Base-by-base conservation (phyloP, 2,888 invertebrate genomes). In the Osmoderma eremita region DNA sequence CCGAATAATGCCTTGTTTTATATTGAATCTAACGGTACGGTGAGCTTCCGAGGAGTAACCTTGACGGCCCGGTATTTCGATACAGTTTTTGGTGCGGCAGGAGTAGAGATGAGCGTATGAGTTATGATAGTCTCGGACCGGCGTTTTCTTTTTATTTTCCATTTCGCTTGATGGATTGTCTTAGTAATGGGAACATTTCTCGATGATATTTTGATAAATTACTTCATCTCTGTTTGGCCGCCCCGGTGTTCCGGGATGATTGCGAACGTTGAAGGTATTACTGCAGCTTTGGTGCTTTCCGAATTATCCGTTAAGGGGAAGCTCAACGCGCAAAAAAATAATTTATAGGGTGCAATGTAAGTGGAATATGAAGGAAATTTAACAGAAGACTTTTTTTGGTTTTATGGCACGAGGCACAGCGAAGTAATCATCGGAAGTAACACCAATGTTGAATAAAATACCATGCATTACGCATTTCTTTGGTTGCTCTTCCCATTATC, bases 1-100 rank as follows among this genome's bases (percentile, higher is more conserved):
- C 42, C 58, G 58, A 61, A 61, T 61, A 61, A 61, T 61, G 45
- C 58, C 58, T 61, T 61, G 58, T 61, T 61, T 48, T 61, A 61
- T 61, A 61, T 61, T 61, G 58, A 61, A 61, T 61, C 45, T 45
- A 45, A 61, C 48, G 45, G 58, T 45, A 61, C 58, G 58, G 58
- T 17, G 58, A 61, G 24, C 48, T 30, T 8, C 45, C 15, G 30
- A n/a, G n/a, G 18, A 45, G 36, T 45, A 61, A 61, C 58, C 58
- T 61, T 61, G 48, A 45, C 58, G 58, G 45, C 45, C 45, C 30
- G 36, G 30, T 36, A 61, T 61, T 61, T 61, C 45, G 15, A 45
- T 45, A 30, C 18, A n/a, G n/a, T n/a, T n/a, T n/a, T n/a, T n/a
- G n/a, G n/a, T n/a, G n/a, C n/a, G n/a, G n/a, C n/a, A n/a, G n/a